Base-by-base conservation (phyloP, 2,888 invertebrate genomes). In the Theretra japonica region DNA sequence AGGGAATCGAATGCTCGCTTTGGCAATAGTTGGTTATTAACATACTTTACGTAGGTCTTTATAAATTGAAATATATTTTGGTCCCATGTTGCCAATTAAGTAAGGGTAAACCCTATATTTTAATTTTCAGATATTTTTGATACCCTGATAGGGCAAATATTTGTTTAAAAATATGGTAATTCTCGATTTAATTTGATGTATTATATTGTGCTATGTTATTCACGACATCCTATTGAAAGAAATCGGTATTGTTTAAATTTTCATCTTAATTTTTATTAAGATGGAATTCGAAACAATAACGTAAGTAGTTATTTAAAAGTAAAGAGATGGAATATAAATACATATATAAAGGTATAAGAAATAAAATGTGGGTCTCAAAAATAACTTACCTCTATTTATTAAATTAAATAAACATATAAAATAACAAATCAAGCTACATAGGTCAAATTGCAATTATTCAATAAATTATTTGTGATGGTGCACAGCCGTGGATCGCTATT, bases 381-480 rank as follows among this genome's bases (percentile, higher is more conserved):
- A 23, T n/a, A 23, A 28, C 28, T 60, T 60, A 59, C 17, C 28
- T 59, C 21, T 33, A 41, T 21, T 62, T 33, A 33, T 33, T 62
- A 23, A n/a, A 33, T 33, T 62, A 23, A n/a, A 41, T 21, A 41
- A 15, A 41, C 41, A 41, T 41, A 41, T 41, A 11, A 41, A 11
- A 41, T 33, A 19, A 19, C 17, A 30, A 41, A 7, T 21, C 21
- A 23, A 5, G 65, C 23, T 41, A 65, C 41, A 23, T 48, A 33
- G 17, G 59, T 59, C 53, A 53, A 53, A 53, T 53, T 59, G 19
- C 33, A n/a, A 59, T 59, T 28, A 60, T 65, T 48, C 7, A 65
- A 65, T 65, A 65, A 65, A 65, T 65, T 65, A 65, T 23, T 65
- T 65, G 65, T 65, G 65, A 65, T 23, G 17, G 23, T 48, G 41